Conservation (phyloP, 2,113 vertebrate species). For the Silurus meridionalis region DNA sequence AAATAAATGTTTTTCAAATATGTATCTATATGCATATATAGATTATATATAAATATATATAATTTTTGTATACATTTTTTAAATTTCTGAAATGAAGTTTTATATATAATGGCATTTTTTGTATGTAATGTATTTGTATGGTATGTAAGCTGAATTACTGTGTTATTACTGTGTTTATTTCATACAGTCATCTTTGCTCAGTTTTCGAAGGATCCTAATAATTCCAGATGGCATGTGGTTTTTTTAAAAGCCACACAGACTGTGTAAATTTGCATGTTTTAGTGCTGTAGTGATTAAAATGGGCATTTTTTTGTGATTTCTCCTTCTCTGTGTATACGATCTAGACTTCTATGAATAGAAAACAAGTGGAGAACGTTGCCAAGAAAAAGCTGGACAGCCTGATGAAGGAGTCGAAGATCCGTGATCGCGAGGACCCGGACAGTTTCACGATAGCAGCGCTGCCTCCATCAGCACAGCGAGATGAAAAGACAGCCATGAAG, state of each 20-base stretch:
- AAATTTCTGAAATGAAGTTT: too few species aligned
- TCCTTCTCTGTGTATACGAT: slow-evolving; percentile 27
- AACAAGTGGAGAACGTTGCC: slow-evolving; percentile 90
- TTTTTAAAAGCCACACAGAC: background rate
- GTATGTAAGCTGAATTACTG: background rate
- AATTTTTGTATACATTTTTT: too few species aligned
- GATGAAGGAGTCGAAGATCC: slow-evolving; percentile 94
- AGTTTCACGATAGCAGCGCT: slow-evolving; percentile 83
- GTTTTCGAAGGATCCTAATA: background rate
- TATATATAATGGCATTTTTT: too few species aligned
- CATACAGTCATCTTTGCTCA: background rate
- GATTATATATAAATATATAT: too few species aligned
- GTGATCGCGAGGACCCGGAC: slow-evolving; percentile 89
- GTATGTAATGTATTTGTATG: too few species aligned
- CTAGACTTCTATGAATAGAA: slow-evolving; percentile 88
- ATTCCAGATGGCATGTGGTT: background rate
- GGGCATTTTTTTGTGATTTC: background rate
- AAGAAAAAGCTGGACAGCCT: slow-evolving; percentile 93
- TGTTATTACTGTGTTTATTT: background rate
- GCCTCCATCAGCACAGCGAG: slow-evolving; percentile 69
- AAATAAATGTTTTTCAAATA: background rate
- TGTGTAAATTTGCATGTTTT: background rate
- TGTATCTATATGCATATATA: too few species aligned
- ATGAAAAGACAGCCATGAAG: slow-evolving; percentile 69
- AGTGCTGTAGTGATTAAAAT: background rate